Conservation (phyloP, 2,113 vertebrate genomes). For the Tauraco erythrolophus region DNA sequence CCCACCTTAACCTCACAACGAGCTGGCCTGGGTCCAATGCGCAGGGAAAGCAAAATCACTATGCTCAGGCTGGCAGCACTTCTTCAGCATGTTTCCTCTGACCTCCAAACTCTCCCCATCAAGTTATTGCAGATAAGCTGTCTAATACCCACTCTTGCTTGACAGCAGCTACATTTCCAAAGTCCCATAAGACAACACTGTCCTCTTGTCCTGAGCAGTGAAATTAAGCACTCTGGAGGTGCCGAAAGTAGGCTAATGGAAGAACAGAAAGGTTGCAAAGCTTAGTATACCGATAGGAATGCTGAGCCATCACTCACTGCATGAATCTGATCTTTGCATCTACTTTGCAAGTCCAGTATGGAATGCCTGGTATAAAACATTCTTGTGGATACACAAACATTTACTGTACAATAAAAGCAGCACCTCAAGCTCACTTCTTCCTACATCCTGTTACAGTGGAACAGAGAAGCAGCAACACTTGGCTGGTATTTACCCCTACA, state of each 20-base stretch:
- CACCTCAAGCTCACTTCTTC: neutral
- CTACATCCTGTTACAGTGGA: neutral
- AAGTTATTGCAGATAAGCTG: conserved; percentile 35
- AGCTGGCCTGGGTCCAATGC: neutral
- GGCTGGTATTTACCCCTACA: neutral
- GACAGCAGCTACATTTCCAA: conserved; percentile 5
- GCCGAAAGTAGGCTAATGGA: conserved; percentile 6
- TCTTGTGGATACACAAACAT: neutral
- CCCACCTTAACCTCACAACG: neutral
- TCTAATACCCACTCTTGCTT: conserved; percentile 13
- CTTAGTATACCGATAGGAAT: neutral
- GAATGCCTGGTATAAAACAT: neutral
- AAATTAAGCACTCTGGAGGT: conserved; percentile 10
- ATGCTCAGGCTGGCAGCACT: neutral
- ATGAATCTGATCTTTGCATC: neutral
- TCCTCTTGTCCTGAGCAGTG: conserved; percentile 7
- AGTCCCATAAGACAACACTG: conserved; percentile 9
- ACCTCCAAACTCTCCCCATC: conserved; percentile 52
- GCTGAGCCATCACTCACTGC: neutral
- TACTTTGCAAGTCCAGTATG: neutral
- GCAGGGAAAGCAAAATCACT: conserved; percentile 12
- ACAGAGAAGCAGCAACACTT: neutral
- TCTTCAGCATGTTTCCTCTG: conserved; percentile 2
- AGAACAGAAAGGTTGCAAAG: conserved; percentile 5
- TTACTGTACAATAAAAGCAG: neutral